Base-by-base conservation (phyloP, 2,888 invertebrate species). In the Melieria omissa region DNA sequence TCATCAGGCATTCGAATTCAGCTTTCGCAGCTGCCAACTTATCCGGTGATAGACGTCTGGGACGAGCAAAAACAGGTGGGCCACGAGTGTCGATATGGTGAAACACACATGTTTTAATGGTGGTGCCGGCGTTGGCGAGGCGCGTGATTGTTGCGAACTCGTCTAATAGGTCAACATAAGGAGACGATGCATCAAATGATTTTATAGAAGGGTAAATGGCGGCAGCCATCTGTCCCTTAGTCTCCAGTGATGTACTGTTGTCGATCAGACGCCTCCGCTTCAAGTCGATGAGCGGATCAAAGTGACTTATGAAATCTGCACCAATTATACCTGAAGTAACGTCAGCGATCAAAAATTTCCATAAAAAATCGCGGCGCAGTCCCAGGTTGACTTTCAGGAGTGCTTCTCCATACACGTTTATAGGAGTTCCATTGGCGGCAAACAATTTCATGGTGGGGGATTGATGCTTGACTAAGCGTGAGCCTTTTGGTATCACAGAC, bases 311-410 rank as follows among this genome's bases (percentile, higher is more conserved):
- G 46, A 75, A 73, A 61, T 73, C 68, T 2, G 67, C 65, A 9
- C 68, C 72, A 9, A 73, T 75, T 16, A 73, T 70, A 9, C 62
- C 65, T 44, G 63, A 70, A 3, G 74, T 63, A 3, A 73, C 71
- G 58, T 70, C 72, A 29, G 67, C 72, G 14, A 70, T 60, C 4
- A 70, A 14, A 57, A 74, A 71, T 12, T 61, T 52, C 66, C 67
- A 68, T 10, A 6, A 47, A 44, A 68, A 71, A 4, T 45, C 16
- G 7, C 52, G 57, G 12, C 44, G 42, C 42, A 73, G 67, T 8
- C 73, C 73, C 14, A 65, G 42, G 14, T 65, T 29, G 4, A 65
- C 12, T 46, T 58, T 47, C 8, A 64, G 49, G 4, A 52, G 6
- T 8, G 29, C 9, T 10, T 44, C 49, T 14, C 64, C 64, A 45